These are phyloP conservation scores for Heterotis niloticus DNA, from an alignment of 2,113 vertebrate genomes.

Conservation along the genomic window DNA sequence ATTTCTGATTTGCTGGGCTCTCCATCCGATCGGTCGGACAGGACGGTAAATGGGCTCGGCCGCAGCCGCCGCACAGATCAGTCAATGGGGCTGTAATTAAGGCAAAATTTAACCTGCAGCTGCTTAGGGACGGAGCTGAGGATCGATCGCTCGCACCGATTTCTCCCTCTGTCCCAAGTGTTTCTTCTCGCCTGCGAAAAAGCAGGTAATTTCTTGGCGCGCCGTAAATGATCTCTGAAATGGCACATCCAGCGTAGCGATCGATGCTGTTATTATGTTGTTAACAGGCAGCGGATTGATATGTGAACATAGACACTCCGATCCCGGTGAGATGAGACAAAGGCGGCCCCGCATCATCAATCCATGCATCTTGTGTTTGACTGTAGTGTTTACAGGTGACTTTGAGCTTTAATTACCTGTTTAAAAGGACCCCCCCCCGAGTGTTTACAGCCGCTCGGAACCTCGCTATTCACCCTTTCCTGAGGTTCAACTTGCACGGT, in stretches of 20 bases:
- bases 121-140: conserved; percentile 48
- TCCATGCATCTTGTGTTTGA: too few relatives aligned
- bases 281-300: conserved; percentile 71
- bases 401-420: too few relatives aligned
- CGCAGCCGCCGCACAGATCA: conserved; percentile 52
- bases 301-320: conserved; percentile 55
- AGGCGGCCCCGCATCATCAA: too few relatives aligned
- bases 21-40: conserved; percentile 51
- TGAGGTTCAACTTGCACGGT: too few relatives aligned
- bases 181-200: conserved; percentile 48
- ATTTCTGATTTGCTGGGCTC: conserved; percentile 13
- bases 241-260: conserved; percentile 59
- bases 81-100: conserved; percentile 69
- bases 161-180: conserved; percentile 51
- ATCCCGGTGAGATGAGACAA: not conserved
- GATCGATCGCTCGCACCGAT: conserved; percentile 59
- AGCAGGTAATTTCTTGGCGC: conserved; percentile 56
- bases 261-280: conserved; percentile 52
- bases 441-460: too few relatives aligned
- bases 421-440: too few relatives aligned
- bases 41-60: not conserved
- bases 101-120: conserved; percentile 68
- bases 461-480: too few relatives aligned
- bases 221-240: conserved; percentile 61
- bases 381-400: too few relatives aligned